Conservation (phyloP, 2,888 invertebrate species). For the Sipunculus nudus region DNA sequence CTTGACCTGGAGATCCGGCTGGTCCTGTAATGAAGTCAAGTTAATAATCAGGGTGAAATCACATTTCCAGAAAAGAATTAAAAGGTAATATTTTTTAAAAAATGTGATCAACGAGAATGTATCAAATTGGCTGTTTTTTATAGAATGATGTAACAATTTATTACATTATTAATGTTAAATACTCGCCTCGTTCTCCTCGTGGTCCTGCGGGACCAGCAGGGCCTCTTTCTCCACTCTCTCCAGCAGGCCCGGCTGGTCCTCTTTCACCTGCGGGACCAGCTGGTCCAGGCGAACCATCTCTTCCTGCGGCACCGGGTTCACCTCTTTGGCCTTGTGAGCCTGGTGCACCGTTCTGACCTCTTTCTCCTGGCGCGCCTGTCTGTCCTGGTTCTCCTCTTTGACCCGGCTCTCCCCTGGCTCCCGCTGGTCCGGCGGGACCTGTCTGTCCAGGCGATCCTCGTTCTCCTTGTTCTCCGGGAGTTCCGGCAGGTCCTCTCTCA, state of each 20-base stretch:
- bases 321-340: not conserved
- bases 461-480: not conserved
- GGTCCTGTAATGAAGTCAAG: too few species aligned
- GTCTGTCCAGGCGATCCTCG: not conserved
- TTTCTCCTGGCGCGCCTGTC: not conserved
- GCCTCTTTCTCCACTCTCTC: not conserved
- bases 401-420: not conserved
- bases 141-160: too few species aligned
- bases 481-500: not conserved
- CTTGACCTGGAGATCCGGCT: too few species aligned
- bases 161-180: too few species aligned
- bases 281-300: not conserved
- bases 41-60: too few species aligned
- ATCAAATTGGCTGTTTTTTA: too few species aligned
- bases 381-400: not conserved
- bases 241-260: not conserved
- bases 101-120: too few species aligned
- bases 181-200: not conserved
- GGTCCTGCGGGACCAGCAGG: not conserved
- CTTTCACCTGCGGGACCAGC: too few species aligned
- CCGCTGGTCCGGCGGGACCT: slow-evolving; percentile 1
- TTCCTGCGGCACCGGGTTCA: not conserved
- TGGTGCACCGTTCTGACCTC: not conserved
- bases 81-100: too few species aligned
- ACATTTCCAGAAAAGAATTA: too few species aligned